A percentile compares a stretch with the other conserved stretches of the same genome.
Conservation (phyloP, 2,113 vertebrate genomes). For the Neodon shergylaensis region DNA sequence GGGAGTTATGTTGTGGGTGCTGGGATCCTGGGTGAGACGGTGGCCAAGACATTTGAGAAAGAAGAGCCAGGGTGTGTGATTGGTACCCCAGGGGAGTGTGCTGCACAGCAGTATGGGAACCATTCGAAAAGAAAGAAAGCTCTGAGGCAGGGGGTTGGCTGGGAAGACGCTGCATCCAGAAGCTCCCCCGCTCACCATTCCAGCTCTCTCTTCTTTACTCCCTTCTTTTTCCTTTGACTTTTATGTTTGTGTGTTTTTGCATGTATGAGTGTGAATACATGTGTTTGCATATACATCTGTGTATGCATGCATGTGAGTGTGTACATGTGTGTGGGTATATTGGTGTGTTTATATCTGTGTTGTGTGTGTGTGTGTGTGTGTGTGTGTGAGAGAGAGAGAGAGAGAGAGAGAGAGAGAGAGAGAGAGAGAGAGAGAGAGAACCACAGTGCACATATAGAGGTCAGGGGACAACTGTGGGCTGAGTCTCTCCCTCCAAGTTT, state of each 20-base stretch:
- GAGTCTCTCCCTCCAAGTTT: neutral
- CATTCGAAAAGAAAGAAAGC: neutral
- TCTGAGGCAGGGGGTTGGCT: neutral
- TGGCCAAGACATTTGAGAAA: neutral
- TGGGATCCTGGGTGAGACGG: neutral
- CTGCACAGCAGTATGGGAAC: neutral
- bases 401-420: neutral
- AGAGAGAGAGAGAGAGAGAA: neutral
- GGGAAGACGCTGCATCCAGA: neutral
- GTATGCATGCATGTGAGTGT: neutral
- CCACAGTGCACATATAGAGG: neutral
- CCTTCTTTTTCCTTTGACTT: neutral
- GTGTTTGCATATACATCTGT: too few species aligned
- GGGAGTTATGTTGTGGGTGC: neutral
- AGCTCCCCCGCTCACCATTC: fast-evolving
- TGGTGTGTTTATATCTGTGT: too few species aligned
- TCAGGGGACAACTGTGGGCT: neutral
- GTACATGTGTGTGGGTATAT: neutral
- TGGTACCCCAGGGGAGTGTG: neutral
- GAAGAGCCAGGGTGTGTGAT: neutral
- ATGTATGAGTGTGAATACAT: too few species aligned
- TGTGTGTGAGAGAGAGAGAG: neutral
- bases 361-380: neutral
- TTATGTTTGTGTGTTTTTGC: neutral
- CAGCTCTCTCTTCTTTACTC: neutral